Evolutionary conservation across 30 jellyfish, hydroid and myxozoan species (phyloP).

Genomic region (Aurelia aurita): DNA sequence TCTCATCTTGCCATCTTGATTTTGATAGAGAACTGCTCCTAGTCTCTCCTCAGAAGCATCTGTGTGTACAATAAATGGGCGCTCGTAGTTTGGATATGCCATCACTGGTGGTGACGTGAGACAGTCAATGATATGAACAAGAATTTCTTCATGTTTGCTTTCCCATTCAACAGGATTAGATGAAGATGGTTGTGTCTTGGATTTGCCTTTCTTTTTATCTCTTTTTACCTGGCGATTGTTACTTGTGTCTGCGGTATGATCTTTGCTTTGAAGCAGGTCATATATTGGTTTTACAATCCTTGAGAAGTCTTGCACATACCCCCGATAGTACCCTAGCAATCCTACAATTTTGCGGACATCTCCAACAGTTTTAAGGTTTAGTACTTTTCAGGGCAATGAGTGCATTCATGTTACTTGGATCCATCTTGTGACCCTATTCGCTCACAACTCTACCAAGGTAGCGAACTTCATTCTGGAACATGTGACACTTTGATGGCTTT

Average conservation of each 20-base stretch:
- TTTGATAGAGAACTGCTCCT: slow-evolving; percentile 69
- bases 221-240: neutral
- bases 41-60: slow-evolving; percentile 73
- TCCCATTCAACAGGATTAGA: slow-evolving; percentile 38
- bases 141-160: slow-evolving; percentile 28
- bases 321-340: too few species aligned
- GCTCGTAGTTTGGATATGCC: slow-evolving; percentile 60
- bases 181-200: neutral
- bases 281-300: too few species aligned
- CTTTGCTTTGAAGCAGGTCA: too few species aligned
- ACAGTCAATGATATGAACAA: slow-evolving; percentile 36
- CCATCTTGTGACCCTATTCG: too few species aligned
- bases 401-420: too few species aligned
- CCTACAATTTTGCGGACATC: too few species aligned
- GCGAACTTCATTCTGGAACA: too few species aligned
- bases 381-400: too few species aligned
- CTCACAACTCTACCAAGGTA: too few species aligned
- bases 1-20: slow-evolving; percentile 59
- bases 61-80: slow-evolving; percentile 66
- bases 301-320: too few species aligned
- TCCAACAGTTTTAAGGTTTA: too few species aligned
- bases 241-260: neutral
- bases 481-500: too few species aligned
- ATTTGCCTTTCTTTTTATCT: neutral
- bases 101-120: slow-evolving; percentile 59